These are phyloP conservation scores for Euplagia quadripunctaria DNA, from an alignment of 2,888 invertebrate genomes.

Conservation along the genomic window DNA sequence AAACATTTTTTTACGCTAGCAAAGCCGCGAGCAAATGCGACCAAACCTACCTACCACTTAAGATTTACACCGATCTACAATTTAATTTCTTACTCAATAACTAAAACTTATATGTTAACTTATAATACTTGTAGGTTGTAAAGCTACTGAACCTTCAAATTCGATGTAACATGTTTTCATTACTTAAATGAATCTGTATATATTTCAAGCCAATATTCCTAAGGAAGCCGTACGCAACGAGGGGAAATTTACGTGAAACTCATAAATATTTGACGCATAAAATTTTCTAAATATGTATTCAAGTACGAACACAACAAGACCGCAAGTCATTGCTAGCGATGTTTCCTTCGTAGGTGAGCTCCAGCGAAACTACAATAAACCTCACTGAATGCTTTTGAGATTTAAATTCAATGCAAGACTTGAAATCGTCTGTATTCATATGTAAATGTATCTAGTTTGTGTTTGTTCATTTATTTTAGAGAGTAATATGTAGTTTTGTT, in stretches of 20 bases:
- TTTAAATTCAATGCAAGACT: slow-evolving; percentile 5
- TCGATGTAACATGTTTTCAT: too few relatives aligned
- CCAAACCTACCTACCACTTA: too few relatives aligned
- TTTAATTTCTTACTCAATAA: too few relatives aligned
- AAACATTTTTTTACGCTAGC: too few relatives aligned
- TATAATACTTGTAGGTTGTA: too few relatives aligned
- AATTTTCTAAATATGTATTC: slow-evolving; percentile 1
- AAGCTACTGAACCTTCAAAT: too few relatives aligned
- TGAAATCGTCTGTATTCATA: slow-evolving; percentile 7
- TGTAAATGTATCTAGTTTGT: slow-evolving; percentile 9
- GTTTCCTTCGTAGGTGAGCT: neutral
- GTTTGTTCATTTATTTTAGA: neutral
- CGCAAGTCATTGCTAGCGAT: neutral
- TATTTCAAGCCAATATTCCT: neutral
- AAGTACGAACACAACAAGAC: neutral
- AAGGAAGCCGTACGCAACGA: neutral
- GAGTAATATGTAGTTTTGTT: slow-evolving; percentile 3
- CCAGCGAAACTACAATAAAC: neutral
- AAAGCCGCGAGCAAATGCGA: too few relatives aligned
- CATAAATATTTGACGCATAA: neutral
- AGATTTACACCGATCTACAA: too few relatives aligned
- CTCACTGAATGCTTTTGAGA: slow-evolving; percentile 2
- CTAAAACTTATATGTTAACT: too few relatives aligned
- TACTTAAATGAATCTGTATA: too few relatives aligned
- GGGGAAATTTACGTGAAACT: slow-evolving; percentile 2